A percentile compares a stretch with the other conserved stretches of the same genome.
phyloP scores from a whole-genome alignment of 2,888 invertebrate species.

The Tetramorium bicarinatum region DNA sequence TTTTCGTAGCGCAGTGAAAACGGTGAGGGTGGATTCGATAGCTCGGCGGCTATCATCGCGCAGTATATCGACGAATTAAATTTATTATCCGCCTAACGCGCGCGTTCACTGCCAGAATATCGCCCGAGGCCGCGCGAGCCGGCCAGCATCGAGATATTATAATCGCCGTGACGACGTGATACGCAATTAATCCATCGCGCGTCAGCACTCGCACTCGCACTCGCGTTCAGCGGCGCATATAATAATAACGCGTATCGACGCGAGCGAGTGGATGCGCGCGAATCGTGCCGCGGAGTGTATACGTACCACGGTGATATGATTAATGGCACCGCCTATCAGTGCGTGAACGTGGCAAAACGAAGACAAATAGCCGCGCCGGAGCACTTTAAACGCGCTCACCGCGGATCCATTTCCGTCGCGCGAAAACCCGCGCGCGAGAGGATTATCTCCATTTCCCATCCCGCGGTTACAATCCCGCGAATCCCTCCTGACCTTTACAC shows the following conservation, averaged over 20 bases:
- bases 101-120: constrained; percentile 23
- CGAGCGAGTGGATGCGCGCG: constrained; percentile 48
- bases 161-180: constrained; percentile 69
- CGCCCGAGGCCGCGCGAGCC: constrained; percentile 56
- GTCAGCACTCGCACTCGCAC: constrained; percentile 63
- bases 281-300: constrained; percentile 5
- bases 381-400: constrained; percentile 73
- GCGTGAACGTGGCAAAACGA: constrained; percentile 80
- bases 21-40: constrained; percentile 43
- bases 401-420: constrained; percentile 74
- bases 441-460: constrained; percentile 47
- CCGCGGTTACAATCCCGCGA: constrained; percentile 38
- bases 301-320: constrained; percentile 69
- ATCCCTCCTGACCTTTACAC: constrained; percentile 57
- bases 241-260: constrained; percentile 76
- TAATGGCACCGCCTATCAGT: constrained; percentile 80
- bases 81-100: constrained; percentile 63
- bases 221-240: constrained; percentile 61
- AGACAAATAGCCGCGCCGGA: constrained; percentile 74
- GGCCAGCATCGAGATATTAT: constrained; percentile 49
- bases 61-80: constrained; percentile 55
- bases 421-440: constrained; percentile 62
- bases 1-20: constrained; percentile 32
- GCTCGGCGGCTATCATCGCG: constrained; percentile 14
- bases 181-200: constrained; percentile 82